Evolutionary conservation across 2,888 invertebrate genomes (phyloP).

Genomic region (Stramonita haemastoma): DNA sequence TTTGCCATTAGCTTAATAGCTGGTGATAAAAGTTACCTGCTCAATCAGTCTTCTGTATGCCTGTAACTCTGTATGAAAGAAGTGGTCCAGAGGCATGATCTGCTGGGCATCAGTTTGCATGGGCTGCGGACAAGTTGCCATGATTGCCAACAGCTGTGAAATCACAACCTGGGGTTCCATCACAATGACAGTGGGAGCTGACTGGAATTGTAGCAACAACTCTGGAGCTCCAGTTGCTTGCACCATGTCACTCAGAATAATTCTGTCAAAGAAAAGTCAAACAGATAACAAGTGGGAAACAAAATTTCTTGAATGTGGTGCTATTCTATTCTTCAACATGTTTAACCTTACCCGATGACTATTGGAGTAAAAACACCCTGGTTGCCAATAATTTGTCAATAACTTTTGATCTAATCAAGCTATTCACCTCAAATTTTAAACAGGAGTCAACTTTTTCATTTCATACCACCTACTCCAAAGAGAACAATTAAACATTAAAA

Average conservation of each 20-base stretch:
- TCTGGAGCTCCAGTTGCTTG: constrained; percentile 70
- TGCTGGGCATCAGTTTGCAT: constrained; percentile 65
- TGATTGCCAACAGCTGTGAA: constrained; percentile 53
- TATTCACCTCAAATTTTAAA: no score
- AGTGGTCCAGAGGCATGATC: constrained; percentile 69
- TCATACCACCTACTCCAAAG: no score
- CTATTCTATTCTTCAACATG: no score
- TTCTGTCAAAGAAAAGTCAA: constrained; percentile 49
- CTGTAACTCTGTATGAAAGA: constrained; percentile 68
- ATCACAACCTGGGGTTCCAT: constrained; percentile 44
- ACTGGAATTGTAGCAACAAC: constrained; percentile 58
- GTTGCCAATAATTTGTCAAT: no score
- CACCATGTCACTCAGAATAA: constrained; percentile 64
- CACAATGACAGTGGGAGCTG: background rate
- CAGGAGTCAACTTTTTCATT: no score
- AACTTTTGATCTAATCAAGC: no score
- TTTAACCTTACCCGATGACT: no score
- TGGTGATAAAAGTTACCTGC: constrained; percentile 41
- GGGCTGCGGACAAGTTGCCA: constrained; percentile 61
- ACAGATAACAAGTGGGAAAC: no score
- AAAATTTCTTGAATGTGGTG: no score
- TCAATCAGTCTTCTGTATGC: constrained; percentile 59
- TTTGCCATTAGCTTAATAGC: constrained; percentile 54
- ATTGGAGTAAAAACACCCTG: no score
- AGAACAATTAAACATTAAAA: no score